Percentiles rank a stretch among this genome's conserved stretches.
Conservation (phyloP, 2,113 vertebrate species). For the Ictidomys tridecemlineatus region DNA sequence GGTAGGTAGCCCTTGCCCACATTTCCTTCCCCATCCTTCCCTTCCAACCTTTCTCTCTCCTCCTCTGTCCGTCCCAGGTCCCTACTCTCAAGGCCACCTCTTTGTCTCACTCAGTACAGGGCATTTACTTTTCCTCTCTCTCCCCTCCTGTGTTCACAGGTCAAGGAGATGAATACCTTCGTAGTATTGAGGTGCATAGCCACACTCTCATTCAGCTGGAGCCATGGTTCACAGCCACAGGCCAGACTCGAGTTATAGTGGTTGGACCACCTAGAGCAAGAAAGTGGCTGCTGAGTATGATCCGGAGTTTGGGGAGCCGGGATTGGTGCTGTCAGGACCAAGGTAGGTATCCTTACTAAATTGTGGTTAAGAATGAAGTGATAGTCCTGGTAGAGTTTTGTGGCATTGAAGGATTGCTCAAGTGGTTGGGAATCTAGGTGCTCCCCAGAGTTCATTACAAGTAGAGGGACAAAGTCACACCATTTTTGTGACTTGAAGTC, state of each 20-base stretch:
- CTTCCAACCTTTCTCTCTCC: not conserved
- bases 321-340: fast-evolving
- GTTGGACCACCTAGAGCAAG: fast-evolving
- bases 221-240: not conserved
- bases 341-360: not conserved
- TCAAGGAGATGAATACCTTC: not conserved
- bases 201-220: not conserved
- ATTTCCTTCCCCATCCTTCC: fast-evolving
- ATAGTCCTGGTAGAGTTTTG: not conserved
- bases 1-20: not conserved
- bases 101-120: no score
- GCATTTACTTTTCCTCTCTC: fast-evolving
- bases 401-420: fast-evolving
- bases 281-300: not conserved
- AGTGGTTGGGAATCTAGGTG: not conserved
- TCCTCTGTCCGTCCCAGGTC: not conserved
- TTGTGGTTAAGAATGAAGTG: not conserved
- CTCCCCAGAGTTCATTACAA: fast-evolving
- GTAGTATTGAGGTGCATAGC: fast-evolving
- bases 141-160: not conserved
- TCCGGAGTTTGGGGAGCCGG: fast-evolving
- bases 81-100: fast-evolving
- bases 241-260: fast-evolving
- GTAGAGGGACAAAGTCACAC: not conserved
- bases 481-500: not conserved